Evolutionary conservation across 2,113 vertebrate species (phyloP).

Genomic region (Sula dactylatra): DNA sequence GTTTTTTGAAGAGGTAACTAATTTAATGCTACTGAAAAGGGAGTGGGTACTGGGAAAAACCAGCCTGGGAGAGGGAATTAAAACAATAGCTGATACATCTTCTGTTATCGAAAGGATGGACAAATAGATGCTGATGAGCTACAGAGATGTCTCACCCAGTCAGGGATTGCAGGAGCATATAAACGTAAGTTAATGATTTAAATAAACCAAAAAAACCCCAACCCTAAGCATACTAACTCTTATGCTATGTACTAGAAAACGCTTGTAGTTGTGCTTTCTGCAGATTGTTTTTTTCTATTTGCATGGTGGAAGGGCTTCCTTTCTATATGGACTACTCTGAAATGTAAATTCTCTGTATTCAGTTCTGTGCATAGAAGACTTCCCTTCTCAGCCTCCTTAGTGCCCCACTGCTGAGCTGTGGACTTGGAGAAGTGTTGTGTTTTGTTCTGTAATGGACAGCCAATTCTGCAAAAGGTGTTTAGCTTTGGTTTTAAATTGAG

Average conservation of each 20-base stretch:
- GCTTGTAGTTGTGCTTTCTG: not conserved
- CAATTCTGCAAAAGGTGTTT: not conserved
- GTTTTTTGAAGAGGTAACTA: not conserved
- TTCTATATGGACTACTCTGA: not conserved
- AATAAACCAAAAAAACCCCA: not conserved
- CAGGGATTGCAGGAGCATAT: constrained; percentile 85
- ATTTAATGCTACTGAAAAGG: not conserved
- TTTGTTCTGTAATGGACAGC: not conserved
- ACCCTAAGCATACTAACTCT: not conserved
- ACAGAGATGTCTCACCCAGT: constrained; percentile 89
- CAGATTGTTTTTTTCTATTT: not conserved
- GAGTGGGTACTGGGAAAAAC: not conserved
- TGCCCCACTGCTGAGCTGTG: not conserved
- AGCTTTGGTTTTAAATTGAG: not conserved
- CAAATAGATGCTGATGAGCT: constrained; percentile 92
- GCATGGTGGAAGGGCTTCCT: not conserved
- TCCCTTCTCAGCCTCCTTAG: not conserved
- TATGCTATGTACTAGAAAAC: not conserved
- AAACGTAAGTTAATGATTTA: constrained; percentile 80
- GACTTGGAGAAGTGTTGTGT: not conserved
- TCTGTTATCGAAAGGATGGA: constrained; percentile 80
- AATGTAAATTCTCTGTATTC: not conserved
- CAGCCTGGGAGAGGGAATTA: not conserved
- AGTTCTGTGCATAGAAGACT: not conserved
- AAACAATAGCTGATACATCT: constrained; percentile 11